These are phyloP conservation scores for Sorex maritimensis DNA, from an alignment of 2,797 vertebrate species.

Conservation along the genomic window DNA sequence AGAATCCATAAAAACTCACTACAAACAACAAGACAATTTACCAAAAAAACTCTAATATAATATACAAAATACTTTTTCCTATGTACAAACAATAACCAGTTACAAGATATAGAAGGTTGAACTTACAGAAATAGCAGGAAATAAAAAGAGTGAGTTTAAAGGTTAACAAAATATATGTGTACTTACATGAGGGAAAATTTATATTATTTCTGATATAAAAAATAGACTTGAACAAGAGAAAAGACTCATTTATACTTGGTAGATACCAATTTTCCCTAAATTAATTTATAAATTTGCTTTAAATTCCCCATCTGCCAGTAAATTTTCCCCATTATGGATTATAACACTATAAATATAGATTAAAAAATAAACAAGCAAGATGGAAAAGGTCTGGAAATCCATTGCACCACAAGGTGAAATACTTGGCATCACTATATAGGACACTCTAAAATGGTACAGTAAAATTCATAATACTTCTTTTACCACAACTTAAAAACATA, in stretches of 20 bases:
- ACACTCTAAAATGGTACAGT: not conserved
- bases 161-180: not conserved
- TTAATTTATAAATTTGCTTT: slow-evolving; percentile 37
- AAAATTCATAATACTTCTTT: not conserved
- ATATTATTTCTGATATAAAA: slow-evolving; percentile 53
- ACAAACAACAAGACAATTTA: slow-evolving; percentile 21
- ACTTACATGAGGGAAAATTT: slow-evolving; percentile 33
- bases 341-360: not conserved
- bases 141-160: not conserved
- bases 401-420: not conserved
- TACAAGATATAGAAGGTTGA: not conserved
- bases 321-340: not conserved
- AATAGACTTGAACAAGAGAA: slow-evolving; percentile 1
- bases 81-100: not conserved
- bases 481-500: not conserved
- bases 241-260: not conserved
- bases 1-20: not conserved
- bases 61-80: slow-evolving; percentile 44
- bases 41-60: slow-evolving; percentile 36
- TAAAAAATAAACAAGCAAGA: not conserved
- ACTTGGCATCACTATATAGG: not conserved
- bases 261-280: not conserved
- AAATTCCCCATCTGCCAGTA: not conserved
- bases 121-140: slow-evolving; percentile 2
- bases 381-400: not conserved